phyloP scores from a whole-genome alignment of 2,113 vertebrate genomes.

The Onychorhynchus coronatus region DNA sequence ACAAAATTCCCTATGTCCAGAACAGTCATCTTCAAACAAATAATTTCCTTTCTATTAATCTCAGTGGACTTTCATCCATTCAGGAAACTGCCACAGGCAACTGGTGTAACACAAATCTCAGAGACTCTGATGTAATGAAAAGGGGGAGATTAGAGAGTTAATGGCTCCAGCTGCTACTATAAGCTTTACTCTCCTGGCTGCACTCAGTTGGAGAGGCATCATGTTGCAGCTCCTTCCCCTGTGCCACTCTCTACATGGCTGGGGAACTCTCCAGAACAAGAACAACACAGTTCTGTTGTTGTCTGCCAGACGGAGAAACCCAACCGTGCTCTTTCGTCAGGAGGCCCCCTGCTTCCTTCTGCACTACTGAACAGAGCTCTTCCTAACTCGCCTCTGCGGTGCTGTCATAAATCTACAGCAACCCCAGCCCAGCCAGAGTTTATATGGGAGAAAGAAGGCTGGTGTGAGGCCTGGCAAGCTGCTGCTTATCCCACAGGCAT shows the following conservation, averaged over 20 bases:
- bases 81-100: background rate
- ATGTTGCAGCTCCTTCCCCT: slow-evolving; percentile 21
- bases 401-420: rapidly evolving
- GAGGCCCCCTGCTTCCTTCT: background rate
- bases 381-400: background rate
- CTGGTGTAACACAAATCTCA: slow-evolving; percentile 6
- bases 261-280: slow-evolving; percentile 26
- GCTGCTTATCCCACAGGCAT: rapidly evolving
- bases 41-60: background rate
- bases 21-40: background rate
- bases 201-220: slow-evolving; percentile 16
- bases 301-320: background rate
- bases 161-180: background rate
- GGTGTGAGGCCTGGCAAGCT: rapidly evolving
- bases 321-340: background rate
- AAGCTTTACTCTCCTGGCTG: background rate
- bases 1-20: background rate
- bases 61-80: background rate
- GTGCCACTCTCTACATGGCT: background rate
- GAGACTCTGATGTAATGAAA: background rate
- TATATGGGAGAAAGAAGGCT: rapidly evolving
- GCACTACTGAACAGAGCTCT: background rate
- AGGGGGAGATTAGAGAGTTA: background rate
- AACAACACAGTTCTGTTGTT: background rate
- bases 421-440: background rate